These are phyloP conservation scores for Nibea coibor DNA, from an alignment of 2,113 vertebrate species.

Conservation along the genomic window DNA sequence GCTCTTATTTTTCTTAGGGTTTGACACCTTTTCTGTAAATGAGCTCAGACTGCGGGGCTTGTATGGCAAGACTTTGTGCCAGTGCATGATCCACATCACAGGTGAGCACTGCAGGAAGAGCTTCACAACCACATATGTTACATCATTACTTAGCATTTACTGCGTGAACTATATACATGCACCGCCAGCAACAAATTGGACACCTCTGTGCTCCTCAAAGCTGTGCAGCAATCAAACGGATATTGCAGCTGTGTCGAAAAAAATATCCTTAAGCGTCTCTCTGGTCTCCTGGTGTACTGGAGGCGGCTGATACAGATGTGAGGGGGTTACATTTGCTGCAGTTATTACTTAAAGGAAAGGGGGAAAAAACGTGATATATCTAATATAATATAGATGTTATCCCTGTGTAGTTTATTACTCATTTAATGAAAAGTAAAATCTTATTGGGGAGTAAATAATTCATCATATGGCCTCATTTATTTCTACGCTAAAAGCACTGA, in stretches of 20 bases:
- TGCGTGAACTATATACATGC: background rate
- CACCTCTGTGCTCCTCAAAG: slow-evolving; percentile 14
- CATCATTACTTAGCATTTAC: slow-evolving; percentile 19
- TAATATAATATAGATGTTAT: background rate
- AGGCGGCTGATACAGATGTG: slow-evolving; percentile 2
- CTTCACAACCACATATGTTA: background rate
- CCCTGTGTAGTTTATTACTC: background rate
- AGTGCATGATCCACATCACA: background rate
- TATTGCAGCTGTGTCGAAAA: slow-evolving; percentile 29
- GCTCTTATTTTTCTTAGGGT: no score
- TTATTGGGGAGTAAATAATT: background rate
- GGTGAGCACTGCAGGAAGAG: background rate
- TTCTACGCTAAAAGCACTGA: background rate
- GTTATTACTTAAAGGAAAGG: background rate
- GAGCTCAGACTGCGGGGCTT: background rate
- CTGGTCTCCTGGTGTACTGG: background rate
- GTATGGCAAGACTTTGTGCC: background rate
- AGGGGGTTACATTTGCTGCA: background rate
- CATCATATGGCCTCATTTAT: background rate
- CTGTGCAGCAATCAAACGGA: slow-evolving; percentile 5
- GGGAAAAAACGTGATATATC: background rate
- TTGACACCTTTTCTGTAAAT: no score
- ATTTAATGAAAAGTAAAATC: background rate
- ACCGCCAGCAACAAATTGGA: slow-evolving; percentile 3
- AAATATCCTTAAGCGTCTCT: background rate